A percentile compares a stretch with the other conserved stretches of the same genome.
Evolutionary conservation across 2,888 invertebrate genomes (phyloP).

Genomic region (Torymus texanus): DNA sequence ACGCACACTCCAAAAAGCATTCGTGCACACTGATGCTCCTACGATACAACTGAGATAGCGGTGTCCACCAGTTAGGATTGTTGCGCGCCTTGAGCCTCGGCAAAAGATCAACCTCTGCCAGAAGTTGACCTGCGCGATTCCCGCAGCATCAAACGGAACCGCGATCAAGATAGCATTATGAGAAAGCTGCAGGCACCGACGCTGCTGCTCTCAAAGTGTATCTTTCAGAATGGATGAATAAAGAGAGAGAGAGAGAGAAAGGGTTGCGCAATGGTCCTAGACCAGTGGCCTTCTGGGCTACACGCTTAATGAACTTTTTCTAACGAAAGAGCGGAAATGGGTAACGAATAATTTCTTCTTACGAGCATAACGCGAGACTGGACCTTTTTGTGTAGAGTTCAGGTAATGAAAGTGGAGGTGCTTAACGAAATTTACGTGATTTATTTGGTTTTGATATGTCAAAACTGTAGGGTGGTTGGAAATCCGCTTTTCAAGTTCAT

Average conservation of each 20-base stretch:
- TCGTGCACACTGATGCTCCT: too few species aligned
- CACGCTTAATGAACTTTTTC: slow-evolving; percentile 26
- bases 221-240: slow-evolving; percentile 11
- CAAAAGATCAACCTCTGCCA: slow-evolving; percentile 16
- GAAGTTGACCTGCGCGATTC: slow-evolving; percentile 25
- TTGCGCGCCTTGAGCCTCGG: too few species aligned
- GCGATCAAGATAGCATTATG: slow-evolving; percentile 42
- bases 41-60: too few species aligned
- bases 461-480: too few species aligned
- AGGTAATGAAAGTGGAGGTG: too few species aligned
- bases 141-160: slow-evolving; percentile 28
- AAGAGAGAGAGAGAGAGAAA: not conserved
- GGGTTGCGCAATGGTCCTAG: not conserved
- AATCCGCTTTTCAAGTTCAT: too few species aligned
- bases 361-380: not conserved
- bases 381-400: not conserved
- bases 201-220: slow-evolving; percentile 28
- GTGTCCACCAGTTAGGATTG: too few species aligned
- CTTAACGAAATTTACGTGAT: too few species aligned
- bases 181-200: not conserved
- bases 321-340: not conserved
- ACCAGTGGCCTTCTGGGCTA: not conserved
- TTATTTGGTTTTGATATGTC: too few species aligned
- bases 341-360: slow-evolving; percentile 15
- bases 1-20: too few species aligned